Conservation (phyloP, 2,113 vertebrate genomes). For the Eira barbara region DNA sequence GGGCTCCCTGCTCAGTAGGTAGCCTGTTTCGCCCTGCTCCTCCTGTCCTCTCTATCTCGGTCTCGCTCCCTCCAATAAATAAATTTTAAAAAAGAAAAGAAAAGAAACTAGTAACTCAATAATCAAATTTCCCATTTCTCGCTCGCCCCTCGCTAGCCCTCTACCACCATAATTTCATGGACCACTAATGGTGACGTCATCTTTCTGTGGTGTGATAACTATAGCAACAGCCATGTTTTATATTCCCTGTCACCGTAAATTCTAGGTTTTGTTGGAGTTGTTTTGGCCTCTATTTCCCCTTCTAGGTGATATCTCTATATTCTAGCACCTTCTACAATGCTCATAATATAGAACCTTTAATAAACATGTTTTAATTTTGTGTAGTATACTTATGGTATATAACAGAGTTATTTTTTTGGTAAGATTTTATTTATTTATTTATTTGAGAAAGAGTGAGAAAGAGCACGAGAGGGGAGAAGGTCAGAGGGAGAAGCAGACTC, state of each 20-base stretch:
- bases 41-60: too few species aligned
- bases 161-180: not conserved
- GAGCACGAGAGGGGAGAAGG: too few species aligned
- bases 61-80: too few species aligned
- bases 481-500: too few species aligned
- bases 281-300: not conserved
- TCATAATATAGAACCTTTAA: not conserved
- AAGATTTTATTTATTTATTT: too few species aligned
- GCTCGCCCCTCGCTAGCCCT: not conserved
- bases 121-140: not conserved
- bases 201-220: not conserved
- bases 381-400: not conserved
- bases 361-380: not conserved
- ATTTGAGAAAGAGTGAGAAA: too few species aligned
- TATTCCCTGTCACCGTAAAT: not conserved
- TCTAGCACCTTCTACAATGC: not conserved
- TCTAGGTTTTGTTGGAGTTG: not conserved
- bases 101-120: not conserved
- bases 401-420: not conserved
- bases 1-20: too few species aligned
- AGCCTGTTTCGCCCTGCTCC: too few species aligned
- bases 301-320: not conserved
- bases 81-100: not conserved
- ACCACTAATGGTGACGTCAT: not conserved
- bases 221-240: not conserved